Evolutionary conservation across 1,140 invertebrate species (phyloP), one percentile per base, ranked within the genome.

Genomic region (Contarinia nasturtii): DNA sequence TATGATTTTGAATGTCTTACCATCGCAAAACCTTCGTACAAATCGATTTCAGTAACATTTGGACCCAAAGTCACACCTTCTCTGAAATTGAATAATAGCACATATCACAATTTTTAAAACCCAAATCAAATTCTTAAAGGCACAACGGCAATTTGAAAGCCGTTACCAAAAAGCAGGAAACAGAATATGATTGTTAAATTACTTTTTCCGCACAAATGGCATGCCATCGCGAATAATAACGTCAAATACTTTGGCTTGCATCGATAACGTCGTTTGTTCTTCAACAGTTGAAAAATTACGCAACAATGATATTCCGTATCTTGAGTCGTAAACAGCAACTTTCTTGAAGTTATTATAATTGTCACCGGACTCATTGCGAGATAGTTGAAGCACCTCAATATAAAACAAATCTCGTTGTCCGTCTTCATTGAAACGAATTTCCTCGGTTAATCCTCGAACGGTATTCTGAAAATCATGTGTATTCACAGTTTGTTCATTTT

Each of bases 31-130:
- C n/a, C n/a, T n/a, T n/a, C n/a, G n/a, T n/a, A n/a, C n/a, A n/a
- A 78, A 49, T 75, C 71, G 52, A 79, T 91, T 52, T 79, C 81
- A 49, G 91, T 84, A 67, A 72, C 75, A 41, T 84, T 63, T 0
- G 71, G 54, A 49, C 76, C 63, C 11, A 82, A 71, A 14, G 86
- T 75, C 48, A 71, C 70, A 1, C 75, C 60, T 79, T 0, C 89
- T 63, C 61, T 89, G 84, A 41, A 86, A 70, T n/a, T 2, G 77
- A 73, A 55, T 82, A 88, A 0, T 85, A 85, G 54, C 80, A 76
- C 50, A 70, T 84, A 5, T 73, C 67, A 21, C 70, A 72, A 53
- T 78, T 49, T 0, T 61, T 59, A 18, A 54, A 58, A 15, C 73
- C 57, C 14, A 57, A 53, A 48, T 66, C 63, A 2, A 61, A 53